These are phyloP conservation scores for Ceratitis capitata DNA, from an alignment of 1,140 invertebrate genomes.

Conservation along the genomic window DNA sequence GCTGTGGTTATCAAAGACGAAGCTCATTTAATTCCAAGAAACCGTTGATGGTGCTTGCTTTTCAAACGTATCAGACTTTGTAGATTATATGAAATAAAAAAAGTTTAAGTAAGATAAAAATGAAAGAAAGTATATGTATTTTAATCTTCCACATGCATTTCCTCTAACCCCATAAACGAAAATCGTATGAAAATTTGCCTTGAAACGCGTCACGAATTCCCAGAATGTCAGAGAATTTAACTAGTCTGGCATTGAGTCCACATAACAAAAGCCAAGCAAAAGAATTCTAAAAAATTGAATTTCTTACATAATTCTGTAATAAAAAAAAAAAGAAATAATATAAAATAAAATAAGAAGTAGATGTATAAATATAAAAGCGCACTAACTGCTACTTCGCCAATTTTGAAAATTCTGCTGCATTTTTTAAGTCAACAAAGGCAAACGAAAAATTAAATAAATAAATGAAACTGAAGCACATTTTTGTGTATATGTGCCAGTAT, in stretches of 20 bases:
- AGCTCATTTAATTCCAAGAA: neutral
- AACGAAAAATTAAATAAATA: neutral
- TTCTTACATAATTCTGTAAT: neutral
- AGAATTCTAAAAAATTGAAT: neutral
- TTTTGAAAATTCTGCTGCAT: neutral
- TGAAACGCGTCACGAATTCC: neutral
- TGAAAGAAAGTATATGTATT: too few species aligned
- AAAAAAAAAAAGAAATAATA: too few species aligned
- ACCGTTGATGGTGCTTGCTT: too few species aligned
- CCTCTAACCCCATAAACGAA: too few species aligned
- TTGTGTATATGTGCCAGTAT: neutral
- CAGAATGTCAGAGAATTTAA: neutral
- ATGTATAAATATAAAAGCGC: neutral
- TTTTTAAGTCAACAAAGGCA: neutral
- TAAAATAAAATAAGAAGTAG: too few species aligned
- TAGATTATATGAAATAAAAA: too few species aligned
- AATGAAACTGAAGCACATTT: neutral
- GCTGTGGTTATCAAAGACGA: neutral
- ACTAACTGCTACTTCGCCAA: neutral
- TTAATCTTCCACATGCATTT: too few species aligned
- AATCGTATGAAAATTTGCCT: too few species aligned
- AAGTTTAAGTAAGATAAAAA: too few species aligned
- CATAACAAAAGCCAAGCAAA: neutral
- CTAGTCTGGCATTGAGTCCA: neutral
- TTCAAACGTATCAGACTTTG: too few species aligned